Conservation (phyloP, 2,113 vertebrate genomes). For the Vulpes vulpes region DNA sequence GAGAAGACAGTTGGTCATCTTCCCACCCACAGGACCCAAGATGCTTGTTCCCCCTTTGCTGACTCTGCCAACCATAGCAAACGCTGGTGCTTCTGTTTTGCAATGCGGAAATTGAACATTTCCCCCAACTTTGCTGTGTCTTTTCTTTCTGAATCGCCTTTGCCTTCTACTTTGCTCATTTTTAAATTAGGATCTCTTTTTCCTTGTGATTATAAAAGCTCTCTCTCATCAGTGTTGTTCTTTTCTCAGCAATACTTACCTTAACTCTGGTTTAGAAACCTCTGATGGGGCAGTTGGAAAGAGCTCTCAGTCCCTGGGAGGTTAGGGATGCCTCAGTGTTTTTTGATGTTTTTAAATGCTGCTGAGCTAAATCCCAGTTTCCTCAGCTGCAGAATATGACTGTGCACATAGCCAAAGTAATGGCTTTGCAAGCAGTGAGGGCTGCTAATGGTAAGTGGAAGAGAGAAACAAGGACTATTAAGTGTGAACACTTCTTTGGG, state of each 20-base stretch:
- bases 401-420: rapidly evolving
- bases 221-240: not conserved
- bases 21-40: not conserved
- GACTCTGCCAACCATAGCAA: not conserved
- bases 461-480: not conserved
- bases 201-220: not conserved
- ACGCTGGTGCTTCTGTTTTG: not conserved
- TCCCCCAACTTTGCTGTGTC: not conserved
- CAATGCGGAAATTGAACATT: not conserved
- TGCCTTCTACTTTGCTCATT: not conserved
- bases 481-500: not conserved
- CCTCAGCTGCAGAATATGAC: not conserved
- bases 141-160: not conserved
- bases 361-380: not conserved
- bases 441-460: not conserved
- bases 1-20: not conserved
- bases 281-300: not conserved
- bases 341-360: not conserved
- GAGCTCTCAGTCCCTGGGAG: not conserved
- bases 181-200: not conserved
- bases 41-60: not conserved
- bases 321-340: not conserved
- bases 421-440: not conserved
- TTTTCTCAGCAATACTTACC: not conserved
- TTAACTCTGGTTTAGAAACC: not conserved